Evolutionary conservation across 2,888 invertebrate genomes (phyloP), one percentile per base, ranked within the genome.

Genomic region (Periphyllus acericola): DNA sequence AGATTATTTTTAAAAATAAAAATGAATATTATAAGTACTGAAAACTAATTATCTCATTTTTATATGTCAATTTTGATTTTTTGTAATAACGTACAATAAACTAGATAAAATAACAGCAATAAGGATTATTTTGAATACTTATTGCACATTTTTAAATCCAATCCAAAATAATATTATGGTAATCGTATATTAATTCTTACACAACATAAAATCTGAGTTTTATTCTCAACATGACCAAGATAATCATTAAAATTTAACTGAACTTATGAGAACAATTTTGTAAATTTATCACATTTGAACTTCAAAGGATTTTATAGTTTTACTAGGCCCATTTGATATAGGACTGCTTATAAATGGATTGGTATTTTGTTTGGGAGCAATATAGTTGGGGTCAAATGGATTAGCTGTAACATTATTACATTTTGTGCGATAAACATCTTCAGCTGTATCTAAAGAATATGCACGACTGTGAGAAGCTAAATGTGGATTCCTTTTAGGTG

Each of bases 371-470:
- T 87, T 72, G 9, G 89, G 76, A 34, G 83, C 85, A 60, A 87
- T 75, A 21, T 87, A 81, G 5, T 94, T 93, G 36, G 40, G 84
- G 52, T 55, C 75, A 55, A 80, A 87, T 19, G 87, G 87, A 87
- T 87, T 87, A 11, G 75, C 87, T 29, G 81, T 32, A 80, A 87
- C 66, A 66, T 34, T 74, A 32, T 87, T 87, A 19, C 32, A 81
- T 21, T 84, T 84, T 66, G 87, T 60, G 32, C 87, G 94, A 1
- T 89, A 83, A 19, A 86, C 86, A 72, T 85, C 75, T 66, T 91
- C 91, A 8, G 93, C 92, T 55, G 93, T 92, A 11, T 93, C 93
- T 55, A 94, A 92, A 46, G 93, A 93, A 81, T 92, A 92, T 2
- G 93, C 93, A 21, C 93, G 91, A 25, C 92, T 90, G 89, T 93